These are phyloP conservation scores for Ceyx melanurus DNA, from an alignment of 2,113 vertebrate genomes.

Conservation along the genomic window DNA sequence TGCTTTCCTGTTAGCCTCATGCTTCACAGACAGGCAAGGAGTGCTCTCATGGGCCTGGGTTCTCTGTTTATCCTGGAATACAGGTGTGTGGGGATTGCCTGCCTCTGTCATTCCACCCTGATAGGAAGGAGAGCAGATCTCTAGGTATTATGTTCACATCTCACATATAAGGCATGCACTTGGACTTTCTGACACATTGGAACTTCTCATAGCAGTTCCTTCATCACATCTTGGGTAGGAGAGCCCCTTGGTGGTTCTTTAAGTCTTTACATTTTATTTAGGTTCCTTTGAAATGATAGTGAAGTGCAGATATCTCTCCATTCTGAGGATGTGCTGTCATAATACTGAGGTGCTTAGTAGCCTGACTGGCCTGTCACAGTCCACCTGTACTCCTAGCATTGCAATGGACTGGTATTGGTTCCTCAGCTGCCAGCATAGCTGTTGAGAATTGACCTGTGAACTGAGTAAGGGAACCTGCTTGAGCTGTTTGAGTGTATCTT, in stretches of 20 bases:
- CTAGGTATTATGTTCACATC: not conserved
- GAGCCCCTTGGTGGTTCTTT: not conserved
- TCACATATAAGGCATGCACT: not conserved
- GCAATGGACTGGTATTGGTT: accelerated
- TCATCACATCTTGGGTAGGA: not conserved
- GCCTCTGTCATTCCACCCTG: not conserved
- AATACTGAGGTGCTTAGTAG: not conserved
- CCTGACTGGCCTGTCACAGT: accelerated
- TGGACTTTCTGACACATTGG: not conserved
- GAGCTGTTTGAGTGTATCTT: not conserved
- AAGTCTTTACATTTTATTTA: not conserved
- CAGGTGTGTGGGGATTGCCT: not conserved
- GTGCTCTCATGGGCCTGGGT: not conserved
- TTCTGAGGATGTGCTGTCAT: not conserved
- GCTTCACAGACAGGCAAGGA: not conserved
- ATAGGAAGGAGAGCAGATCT: not conserved
- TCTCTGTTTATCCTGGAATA: not conserved
- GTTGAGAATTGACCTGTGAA: not conserved
- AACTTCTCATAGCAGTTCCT: not conserved
- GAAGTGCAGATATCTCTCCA: not conserved
- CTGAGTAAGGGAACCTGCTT: not conserved
- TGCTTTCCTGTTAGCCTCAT: not conserved
- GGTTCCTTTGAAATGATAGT: not conserved
- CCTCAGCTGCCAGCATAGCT: not conserved
- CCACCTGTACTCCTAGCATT: accelerated